phyloP scores from a whole-genome alignment of 2,113 vertebrate genomes.

The Blennius ocellaris region DNA sequence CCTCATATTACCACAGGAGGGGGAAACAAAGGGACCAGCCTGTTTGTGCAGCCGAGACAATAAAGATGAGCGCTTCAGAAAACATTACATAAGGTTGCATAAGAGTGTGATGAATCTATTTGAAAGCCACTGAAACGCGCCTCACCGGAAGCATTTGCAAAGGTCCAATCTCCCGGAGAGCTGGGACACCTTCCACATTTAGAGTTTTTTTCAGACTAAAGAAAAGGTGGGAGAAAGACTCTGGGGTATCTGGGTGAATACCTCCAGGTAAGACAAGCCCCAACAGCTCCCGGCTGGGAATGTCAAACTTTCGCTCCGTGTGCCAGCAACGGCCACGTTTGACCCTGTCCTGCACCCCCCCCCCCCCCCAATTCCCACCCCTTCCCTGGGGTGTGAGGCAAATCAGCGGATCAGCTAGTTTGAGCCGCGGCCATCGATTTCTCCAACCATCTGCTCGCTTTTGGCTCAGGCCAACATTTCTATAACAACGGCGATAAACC shows the following conservation, averaged over 20 bases:
- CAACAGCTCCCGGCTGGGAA: no score
- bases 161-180: no score
- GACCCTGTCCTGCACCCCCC: conserved; percentile 7
- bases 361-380: conserved; percentile 20
- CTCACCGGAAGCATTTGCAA: no score
- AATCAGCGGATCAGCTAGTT: conserved; percentile 55
- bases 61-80: conserved; percentile 31
- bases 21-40: background rate
- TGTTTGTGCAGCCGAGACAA: conserved; percentile 6
- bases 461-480: conserved; percentile 60
- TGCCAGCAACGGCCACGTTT: conserved; percentile 15
- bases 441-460: conserved; percentile 72
- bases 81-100: conserved; percentile 17
- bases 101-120: background rate
- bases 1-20: background rate
- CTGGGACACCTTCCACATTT: no score
- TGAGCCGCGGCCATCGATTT: conserved; percentile 70
- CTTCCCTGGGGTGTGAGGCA: conserved; percentile 23
- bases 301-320: no score
- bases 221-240: no score
- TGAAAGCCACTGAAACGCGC: background rate
- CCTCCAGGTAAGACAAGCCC: no score
- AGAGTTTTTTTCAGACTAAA: no score
- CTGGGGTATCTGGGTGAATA: no score
- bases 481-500: conserved; percentile 68